Base-by-base conservation (phyloP, 2,888 invertebrate species). In the Germaria angustata region DNA sequence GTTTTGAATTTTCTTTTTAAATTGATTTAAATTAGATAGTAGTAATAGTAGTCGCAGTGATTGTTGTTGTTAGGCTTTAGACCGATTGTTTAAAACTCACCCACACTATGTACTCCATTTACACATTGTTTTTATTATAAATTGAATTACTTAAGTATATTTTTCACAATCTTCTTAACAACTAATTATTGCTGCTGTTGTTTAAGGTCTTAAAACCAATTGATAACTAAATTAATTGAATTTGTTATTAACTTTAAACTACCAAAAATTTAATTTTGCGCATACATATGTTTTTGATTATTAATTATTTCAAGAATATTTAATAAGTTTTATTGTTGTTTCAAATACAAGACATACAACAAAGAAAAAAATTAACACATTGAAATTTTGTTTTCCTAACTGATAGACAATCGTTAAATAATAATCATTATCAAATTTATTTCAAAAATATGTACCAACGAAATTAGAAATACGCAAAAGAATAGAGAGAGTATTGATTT, bases 11-110 rank as follows among this genome's bases (percentile, higher is more conserved):
- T 71, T 68, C 28, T 28, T 55, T 68, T 57, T 72, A n/a, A 72
- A 89, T 89, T 89, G 88, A 87, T 88, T 88, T 88, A 87, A 89
- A 89, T 89, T 89, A 87, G 87, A 88, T 87, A 88, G 88, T n/a
- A n/a, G n/a, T n/a, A n/a, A n/a, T n/a, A n/a, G n/a, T n/a, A n/a
- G n/a, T n/a, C n/a, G n/a, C n/a, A n/a, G n/a, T n/a, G n/a, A n/a
- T n/a, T n/a, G n/a, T n/a, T n/a, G n/a, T n/a, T n/a, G n/a, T n/a
- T n/a, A n/a, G n/a, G n/a, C n/a, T n/a, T n/a, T 34, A 15, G 9
- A 15, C 15, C 24, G 39, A 9, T 61, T 20, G 28, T 34, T 65
- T 11, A 6, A 15, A 59, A 68, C 82, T 82, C 75, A 82, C 82
- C 82, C 82, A 82, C 28, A 66, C 76, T 49, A 76, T 75, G 44